Evolutionary conservation across 1,140 invertebrate species (phyloP).

Genomic region (Homarus americanus): DNA sequence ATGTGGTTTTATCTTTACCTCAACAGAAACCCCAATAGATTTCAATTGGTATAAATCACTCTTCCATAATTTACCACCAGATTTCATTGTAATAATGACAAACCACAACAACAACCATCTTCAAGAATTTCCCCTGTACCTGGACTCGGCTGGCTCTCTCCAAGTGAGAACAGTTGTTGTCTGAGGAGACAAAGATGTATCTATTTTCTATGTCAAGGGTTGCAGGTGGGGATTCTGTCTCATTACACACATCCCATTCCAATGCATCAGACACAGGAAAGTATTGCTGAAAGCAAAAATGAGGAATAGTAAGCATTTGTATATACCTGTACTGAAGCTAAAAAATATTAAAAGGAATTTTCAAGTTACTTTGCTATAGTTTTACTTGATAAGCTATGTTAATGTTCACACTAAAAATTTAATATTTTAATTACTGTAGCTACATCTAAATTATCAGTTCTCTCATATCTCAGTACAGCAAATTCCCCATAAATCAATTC

Average conservation of each 20-base stretch:
- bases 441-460: too few relatives aligned
- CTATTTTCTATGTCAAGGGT: slow-evolving; percentile 17
- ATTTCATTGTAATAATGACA: background rate
- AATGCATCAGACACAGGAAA: slow-evolving; percentile 57
- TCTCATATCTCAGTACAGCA: too few relatives aligned
- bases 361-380: too few relatives aligned
- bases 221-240: slow-evolving; percentile 44
- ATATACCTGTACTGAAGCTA: too few relatives aligned
- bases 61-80: background rate
- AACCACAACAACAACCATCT: background rate
- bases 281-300: slow-evolving; percentile 36
- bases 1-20: background rate
- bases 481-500: too few relatives aligned
- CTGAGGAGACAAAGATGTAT: slow-evolving; percentile 41
- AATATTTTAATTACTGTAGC: too few relatives aligned
- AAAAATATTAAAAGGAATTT: too few relatives aligned
- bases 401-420: too few relatives aligned
- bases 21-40: background rate
- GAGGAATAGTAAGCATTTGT: background rate
- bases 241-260: slow-evolving; percentile 65
- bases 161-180: slow-evolving; percentile 55
- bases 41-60: background rate
- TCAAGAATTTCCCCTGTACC: slow-evolving; percentile 23
- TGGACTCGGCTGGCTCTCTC: slow-evolving; percentile 48
- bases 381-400: too few relatives aligned